Percentiles rank a stretch among this genome's conserved stretches.
Evolutionary conservation across 2,888 invertebrate genomes (phyloP).

Genomic region (Xanthia icteritia): DNA sequence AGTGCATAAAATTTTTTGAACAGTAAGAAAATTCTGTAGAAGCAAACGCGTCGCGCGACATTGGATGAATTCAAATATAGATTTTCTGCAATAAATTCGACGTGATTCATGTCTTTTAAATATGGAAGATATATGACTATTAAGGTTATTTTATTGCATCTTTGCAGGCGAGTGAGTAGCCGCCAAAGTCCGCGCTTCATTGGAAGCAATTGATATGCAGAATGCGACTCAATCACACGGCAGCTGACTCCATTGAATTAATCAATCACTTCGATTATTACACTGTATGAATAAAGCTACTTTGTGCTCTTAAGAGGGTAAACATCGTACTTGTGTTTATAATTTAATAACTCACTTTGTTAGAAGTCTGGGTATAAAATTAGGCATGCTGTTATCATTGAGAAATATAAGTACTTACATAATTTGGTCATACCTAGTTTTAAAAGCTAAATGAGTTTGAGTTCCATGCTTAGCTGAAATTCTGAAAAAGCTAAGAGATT

Average conservation of each 20-base stretch:
- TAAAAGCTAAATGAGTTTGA: background rate
- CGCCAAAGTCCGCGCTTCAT: slow-evolving; percentile 66
- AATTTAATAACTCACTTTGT: slow-evolving; percentile 19
- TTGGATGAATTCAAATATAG: slow-evolving; percentile 30
- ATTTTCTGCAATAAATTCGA: slow-evolving; percentile 34
- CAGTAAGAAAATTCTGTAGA: background rate
- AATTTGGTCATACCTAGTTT: background rate
- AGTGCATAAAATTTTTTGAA: background rate
- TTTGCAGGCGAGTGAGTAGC: slow-evolving; percentile 45
- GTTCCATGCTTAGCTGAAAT: background rate
- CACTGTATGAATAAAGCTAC: slow-evolving; percentile 67
- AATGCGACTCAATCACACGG: slow-evolving; percentile 66
- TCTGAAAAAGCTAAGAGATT: background rate
- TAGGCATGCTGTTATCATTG: background rate
- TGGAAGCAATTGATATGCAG: slow-evolving; percentile 72
- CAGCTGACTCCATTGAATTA: slow-evolving; percentile 68
- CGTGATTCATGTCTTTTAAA: slow-evolving; percentile 44
- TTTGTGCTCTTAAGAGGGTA: slow-evolving; percentile 48
- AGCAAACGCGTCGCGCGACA: background rate
- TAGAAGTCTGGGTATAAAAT: background rate
- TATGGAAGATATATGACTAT: slow-evolving; percentile 28
- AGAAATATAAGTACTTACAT: background rate
- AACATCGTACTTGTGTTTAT: slow-evolving; percentile 12
- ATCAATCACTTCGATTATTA: slow-evolving; percentile 72
- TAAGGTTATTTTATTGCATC: slow-evolving; percentile 46